Base-by-base conservation (phyloP, 1,140 invertebrate genomes). In the Limonius californicus region DNA sequence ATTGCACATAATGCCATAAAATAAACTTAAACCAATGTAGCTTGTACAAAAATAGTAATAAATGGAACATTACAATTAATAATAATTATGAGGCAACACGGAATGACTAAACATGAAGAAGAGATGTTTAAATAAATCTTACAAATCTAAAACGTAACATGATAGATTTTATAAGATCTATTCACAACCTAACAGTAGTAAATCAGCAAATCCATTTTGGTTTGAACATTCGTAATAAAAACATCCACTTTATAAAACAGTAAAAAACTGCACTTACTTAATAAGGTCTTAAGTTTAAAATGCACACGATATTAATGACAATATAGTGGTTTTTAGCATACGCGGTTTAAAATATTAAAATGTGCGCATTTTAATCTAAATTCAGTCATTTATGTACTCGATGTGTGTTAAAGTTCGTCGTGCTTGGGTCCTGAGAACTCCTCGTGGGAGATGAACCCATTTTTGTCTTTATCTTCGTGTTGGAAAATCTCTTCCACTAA, bases 381-480 rank as follows among this genome's bases (percentile, higher is more conserved):
- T 14, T 55, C 53, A 55, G 53, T 55, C 53, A 27, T 14, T 27
- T 27, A 27, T 6, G 4, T 54, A 55, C 23, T 30, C 21, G 20
- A 4, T 59, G 18, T 30, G n/a, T 30, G 45, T 89, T 89, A 97
- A 71, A 98, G 86, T 80, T 98, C 95, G 76, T 98, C 95, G 79
- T 97, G 95, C 77, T 97, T 98, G 14, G 95, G 95, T 6, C 94
- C 95, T 18, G 90, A 94, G 82, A 98, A 98, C 77, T 98, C 95
- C 21, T 94, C 92, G 78, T 94, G 90, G 56, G 93, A 95, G 68
- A 98, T 98, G 80, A 88, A 94, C 30, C 95, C 95, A 73, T 96
- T 95, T 77, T 93, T 94, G 77, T 97, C 93, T 76, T 91, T 92
- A 75, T 97, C 94, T 79, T 98, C 95, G 74, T 97, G 94, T 76